Evolutionary conservation across 2,888 invertebrate species (phyloP), one percentile per base, ranked within the genome.

Genomic region (Crepidodera aurea): DNA sequence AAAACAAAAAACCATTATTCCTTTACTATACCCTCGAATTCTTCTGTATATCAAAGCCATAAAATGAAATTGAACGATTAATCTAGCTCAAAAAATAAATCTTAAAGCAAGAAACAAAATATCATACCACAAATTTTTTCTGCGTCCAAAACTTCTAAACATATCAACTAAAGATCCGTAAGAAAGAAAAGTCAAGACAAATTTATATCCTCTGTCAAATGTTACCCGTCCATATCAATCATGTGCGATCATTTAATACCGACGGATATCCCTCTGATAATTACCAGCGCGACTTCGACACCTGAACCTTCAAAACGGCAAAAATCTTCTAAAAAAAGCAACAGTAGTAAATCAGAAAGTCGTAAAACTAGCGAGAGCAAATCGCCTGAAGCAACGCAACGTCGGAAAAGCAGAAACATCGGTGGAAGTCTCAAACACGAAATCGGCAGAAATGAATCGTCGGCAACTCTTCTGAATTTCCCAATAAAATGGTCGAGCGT

Each of bases 401-500:
- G 53, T 46, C 59, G 71, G 58, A 57, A 69, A 60, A 67, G 55
- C 55, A 67, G 67, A 29, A 66, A 61, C 39, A 67, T 71, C n/a
- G 78, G 79, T 1, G 80, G 81, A 25, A 80, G 80, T 40, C 71
- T 81, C 32, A 81, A 81, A 64, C 78, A 78, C 69, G 80, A 80
- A 46, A 73, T 77, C 53, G 80, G 79, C 2, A 67, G 81, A 13
- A 79, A 80, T 64, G 73, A 76, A 51, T 79, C 80, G 18, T 73
- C 76, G 16, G 69, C 77, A 15, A 79, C 75, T 65, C 62, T 79
- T 55, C 75, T 79, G 27, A 74, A 73, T 32, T 74, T 78, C 61
- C 79, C 86, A 71, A 82, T 86, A 53, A 87, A 87, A 82, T 87
- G 87, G 83, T 87, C 87, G 71, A 87, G 87, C 69, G 87, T 88